Evolutionary conservation across 1,140 invertebrate genomes (phyloP).

Genomic region (Drosophila ogumai): DNA sequence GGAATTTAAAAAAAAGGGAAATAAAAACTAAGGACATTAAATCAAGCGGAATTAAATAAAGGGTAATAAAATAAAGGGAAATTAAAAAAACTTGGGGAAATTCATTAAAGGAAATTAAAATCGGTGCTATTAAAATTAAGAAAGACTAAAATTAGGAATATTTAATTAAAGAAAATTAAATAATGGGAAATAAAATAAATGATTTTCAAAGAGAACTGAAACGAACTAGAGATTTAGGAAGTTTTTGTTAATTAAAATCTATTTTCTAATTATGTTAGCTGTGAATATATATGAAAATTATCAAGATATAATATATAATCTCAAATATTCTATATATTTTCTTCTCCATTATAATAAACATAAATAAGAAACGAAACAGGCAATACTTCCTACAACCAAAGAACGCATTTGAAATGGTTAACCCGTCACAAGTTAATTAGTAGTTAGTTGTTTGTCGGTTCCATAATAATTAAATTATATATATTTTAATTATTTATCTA

Average conservation of each 20-base stretch:
- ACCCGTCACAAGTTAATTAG: neutral
- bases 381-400: neutral
- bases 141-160: neutral
- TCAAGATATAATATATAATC: neutral
- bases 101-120: neutral
- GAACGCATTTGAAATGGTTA: too few species aligned
- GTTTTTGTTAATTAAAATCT: neutral
- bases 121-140: too few species aligned
- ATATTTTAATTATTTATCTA: neutral
- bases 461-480: neutral
- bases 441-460: neutral
- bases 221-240: neutral
- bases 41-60: neutral
- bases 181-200: too few species aligned
- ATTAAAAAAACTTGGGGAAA: too few species aligned
- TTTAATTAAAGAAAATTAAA: too few species aligned
- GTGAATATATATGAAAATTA: neutral
- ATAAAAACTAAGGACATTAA: neutral
- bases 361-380: neutral
- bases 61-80: neutral
- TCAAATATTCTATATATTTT: too few species aligned
- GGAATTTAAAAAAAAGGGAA: too few species aligned
- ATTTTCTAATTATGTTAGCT: neutral
- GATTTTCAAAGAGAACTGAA: neutral
- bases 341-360: neutral